Conservation (phyloP, 2,797 vertebrate genomes). For the Myiotriccus ornatus region DNA sequence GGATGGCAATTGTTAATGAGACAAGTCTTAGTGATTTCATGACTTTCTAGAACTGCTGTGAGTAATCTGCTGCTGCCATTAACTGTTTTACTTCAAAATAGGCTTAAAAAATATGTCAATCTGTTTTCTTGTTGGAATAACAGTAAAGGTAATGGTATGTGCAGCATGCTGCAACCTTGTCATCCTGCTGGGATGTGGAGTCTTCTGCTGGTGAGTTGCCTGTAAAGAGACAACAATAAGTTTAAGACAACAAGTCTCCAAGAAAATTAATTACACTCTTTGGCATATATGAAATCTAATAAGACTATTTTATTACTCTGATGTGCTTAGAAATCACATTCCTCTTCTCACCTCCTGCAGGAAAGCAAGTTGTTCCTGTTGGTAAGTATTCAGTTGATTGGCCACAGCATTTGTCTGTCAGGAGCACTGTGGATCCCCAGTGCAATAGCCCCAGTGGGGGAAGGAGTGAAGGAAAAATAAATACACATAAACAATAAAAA, state of each 20-base stretch:
- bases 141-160: neutral
- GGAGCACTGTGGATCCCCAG: neutral
- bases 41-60: neutral
- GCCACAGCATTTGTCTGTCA: accelerated
- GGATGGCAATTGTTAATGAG: neutral
- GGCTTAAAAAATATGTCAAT: neutral
- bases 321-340: neutral
- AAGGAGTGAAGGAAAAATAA: neutral
- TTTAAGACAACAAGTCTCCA: neutral
- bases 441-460: neutral
- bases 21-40: neutral
- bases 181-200: too few relatives aligned
- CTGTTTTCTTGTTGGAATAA: neutral
- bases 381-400: accelerated
- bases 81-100: neutral
- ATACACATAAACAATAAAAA: neutral
- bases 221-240: neutral
- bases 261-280: neutral
- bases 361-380: neutral
- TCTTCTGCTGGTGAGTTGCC: neutral
- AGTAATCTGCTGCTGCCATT: neutral
- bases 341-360: neutral
- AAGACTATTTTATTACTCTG: neutral
- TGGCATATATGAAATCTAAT: neutral
- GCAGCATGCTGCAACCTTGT: neutral